Base-by-base conservation (phyloP, 2,797 vertebrate genomes). In the Sebastes matsubarae region DNA sequence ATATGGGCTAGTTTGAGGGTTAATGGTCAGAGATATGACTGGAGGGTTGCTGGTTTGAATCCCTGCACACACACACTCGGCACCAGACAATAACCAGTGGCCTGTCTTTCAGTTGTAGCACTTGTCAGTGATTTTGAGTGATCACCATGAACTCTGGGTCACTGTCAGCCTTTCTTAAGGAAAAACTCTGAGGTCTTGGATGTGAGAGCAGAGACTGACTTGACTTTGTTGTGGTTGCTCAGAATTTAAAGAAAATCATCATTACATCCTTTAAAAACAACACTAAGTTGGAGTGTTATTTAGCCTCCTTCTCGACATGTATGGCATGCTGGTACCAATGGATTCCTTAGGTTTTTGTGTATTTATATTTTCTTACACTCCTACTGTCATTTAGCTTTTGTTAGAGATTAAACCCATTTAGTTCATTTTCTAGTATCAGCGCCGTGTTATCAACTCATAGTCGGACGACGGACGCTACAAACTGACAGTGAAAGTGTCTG, bases 21-120 rank as follows among this genome's bases (percentile, higher is more conserved):
- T 79, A 73, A 71, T 80, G 76, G 74, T 70, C 77, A 68, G 24
- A 79, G n/a, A 77, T 24, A 79, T 81, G 64, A 72, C 77, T 77
- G 34, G 20, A 68, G 66, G 80, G 84, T 85, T 81, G 59, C 72
- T 70, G 65, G 84, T 87, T 87, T 69, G 22, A 87, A 86, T 81
- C 36, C 68, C 66, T 55, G 10, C 5, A 55, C 8, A 65, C 38
- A 10, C 4, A 29, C 64, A 54, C 18, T 27, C 42, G 30, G 6
- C 18, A 22, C 7, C 20, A 36, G 3, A 64, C 38, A 50, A 64
- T 68, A 74, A 73, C 36, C 68, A 50, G 55, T 59, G 42, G 50
- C 64, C 58, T 46, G 38, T 69, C 68, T 73, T 38, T 72, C 27
- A 66, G 42, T 55, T 5, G 4, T 18, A 50, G 55, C 78, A 46